Evolutionary conservation across 2,113 vertebrate genomes (phyloP), one percentile per base, ranked within the genome.

Genomic region (Prinia subflava): DNA sequence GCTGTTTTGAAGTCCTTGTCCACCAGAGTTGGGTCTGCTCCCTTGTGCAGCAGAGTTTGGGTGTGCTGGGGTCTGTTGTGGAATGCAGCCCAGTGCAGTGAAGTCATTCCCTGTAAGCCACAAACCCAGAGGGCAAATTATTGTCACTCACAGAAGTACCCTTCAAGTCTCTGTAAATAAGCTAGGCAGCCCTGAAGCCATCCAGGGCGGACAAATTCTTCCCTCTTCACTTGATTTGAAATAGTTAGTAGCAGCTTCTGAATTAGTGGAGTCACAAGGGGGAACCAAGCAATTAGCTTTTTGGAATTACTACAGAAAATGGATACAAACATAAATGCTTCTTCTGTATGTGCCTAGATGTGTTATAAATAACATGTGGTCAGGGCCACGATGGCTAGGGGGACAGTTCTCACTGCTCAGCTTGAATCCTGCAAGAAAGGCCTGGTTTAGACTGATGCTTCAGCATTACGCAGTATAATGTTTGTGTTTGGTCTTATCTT

Each of bases 1-100:
- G 98, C 98, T 3, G 98, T 99, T 97, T 98, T 99, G 82, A 98
- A 99, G 95, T 99, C 98, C 89, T 99, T 99, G 97, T 99, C 99
- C 95, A 99, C 98, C 49, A 99, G 96, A 3, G 98, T 98, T 9
- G 97, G 98, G 65, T 99, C 98, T 37, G 98, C 98, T 83, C 98
- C 98, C 67, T 97, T 99, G 92, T 98, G 98, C 94, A 99, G 93
- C 86, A 99, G 96, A 44, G 97, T 97, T 91, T 98, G 98, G 10
- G 98, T 97, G 35, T 99, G 98, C 65, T 98, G 98, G 7, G 98
- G 98, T 46, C 96, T 97, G 94, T 98, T 99, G 93, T 99, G 99
- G 95, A 99, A 99, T 13, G 98, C 98, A 33, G 99, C 98, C 99
- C 99, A 99, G 84, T 99, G 99, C 35, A 99, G 98, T 5, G 98